Conservation (phyloP, 1,140 invertebrate genomes). For the Geopemphigus sp. region DNA sequence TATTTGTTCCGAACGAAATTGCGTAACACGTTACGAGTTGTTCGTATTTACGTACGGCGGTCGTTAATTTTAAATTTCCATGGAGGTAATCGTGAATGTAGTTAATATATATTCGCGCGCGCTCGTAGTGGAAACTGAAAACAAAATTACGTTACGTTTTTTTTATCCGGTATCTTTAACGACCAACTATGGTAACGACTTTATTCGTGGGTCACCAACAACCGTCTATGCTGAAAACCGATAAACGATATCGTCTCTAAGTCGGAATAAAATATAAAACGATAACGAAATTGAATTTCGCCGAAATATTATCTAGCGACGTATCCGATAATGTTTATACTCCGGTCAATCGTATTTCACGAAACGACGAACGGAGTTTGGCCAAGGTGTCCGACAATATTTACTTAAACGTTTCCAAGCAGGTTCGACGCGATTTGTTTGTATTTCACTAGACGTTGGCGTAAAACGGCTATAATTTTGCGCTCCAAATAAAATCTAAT, state of each 20-base stretch:
- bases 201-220: not conserved
- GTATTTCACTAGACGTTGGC: not conserved
- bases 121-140: no score
- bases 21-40: no score
- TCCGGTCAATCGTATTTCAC: not conserved
- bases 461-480: constrained; percentile 20
- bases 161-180: no score
- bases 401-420: not conserved
- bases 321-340: not conserved
- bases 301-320: not conserved
- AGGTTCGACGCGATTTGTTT: constrained; percentile 13
- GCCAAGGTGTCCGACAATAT: not conserved
- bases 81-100: no score
- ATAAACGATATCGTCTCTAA: not conserved
- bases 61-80: no score
- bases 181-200: no score
- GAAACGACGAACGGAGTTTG: constrained; percentile 1
- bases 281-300: not conserved
- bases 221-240: not conserved
- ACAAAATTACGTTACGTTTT: no score
- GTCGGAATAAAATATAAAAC: not conserved
- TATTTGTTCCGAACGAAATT: no score
- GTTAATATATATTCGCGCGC: no score
- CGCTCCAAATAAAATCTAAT: not conserved
- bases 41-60: no score